Conservation (phyloP, 2,113 vertebrate genomes). For the Corythoichthys intestinalis region DNA sequence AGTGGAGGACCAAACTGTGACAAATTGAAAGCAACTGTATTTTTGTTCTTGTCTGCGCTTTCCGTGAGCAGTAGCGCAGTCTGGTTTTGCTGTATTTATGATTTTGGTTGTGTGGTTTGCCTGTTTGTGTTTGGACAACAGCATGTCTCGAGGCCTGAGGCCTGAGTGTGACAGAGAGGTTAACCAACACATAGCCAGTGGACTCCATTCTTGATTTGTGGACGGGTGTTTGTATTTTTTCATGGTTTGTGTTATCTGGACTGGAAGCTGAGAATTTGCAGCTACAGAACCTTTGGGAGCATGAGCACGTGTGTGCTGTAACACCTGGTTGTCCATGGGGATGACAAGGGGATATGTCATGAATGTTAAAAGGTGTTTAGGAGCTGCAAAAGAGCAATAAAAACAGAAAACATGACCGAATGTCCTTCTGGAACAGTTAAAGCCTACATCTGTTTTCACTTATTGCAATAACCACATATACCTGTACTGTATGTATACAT, state of each 20-base stretch:
- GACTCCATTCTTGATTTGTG: constrained; percentile 40
- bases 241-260: constrained; percentile 50
- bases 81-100: constrained; percentile 47
- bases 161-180: constrained; percentile 46
- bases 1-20: constrained; percentile 23
- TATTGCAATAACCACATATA: constrained; percentile 44
- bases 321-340: constrained; percentile 17
- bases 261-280: constrained; percentile 19
- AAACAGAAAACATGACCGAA: constrained; percentile 31
- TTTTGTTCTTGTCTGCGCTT: constrained; percentile 32
- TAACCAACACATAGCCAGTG: constrained; percentile 51
- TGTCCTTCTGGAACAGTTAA: constrained; percentile 50
- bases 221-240: constrained; percentile 33
- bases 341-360: constrained; percentile 36
- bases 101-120: constrained; percentile 45
- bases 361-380: constrained; percentile 36
- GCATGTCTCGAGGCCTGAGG: constrained; percentile 26
- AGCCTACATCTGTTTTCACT: constrained; percentile 32
- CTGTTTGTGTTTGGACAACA: constrained; percentile 58
- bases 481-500: not conserved
- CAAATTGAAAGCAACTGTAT: constrained; percentile 32
- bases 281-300: not conserved
- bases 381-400: constrained; percentile 27
- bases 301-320: constrained; percentile 2
- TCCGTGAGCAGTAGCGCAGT: constrained; percentile 22